phyloP scores from a whole-genome alignment of 1,140 invertebrate species.

The Hermatobates lingyangjiaoensis region DNA sequence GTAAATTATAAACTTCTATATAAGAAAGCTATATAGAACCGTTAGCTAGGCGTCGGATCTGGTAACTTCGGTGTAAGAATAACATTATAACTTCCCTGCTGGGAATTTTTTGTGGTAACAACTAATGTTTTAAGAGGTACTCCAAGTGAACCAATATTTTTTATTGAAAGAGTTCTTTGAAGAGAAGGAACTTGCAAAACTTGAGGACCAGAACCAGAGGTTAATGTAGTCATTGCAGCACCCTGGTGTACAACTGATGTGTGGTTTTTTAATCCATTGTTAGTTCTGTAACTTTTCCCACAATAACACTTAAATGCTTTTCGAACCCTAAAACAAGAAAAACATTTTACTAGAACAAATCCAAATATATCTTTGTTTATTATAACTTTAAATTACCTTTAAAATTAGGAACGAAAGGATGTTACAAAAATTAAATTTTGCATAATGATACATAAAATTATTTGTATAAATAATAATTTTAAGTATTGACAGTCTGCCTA shows the following conservation, averaged over 20 bases:
- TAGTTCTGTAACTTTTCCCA: constrained; percentile 63
- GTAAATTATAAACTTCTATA: too few relatives aligned
- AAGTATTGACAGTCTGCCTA: too few relatives aligned
- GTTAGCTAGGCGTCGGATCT: background rate
- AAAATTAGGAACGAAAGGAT: background rate
- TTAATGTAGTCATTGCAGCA: constrained; percentile 16
- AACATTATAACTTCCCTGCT: background rate
- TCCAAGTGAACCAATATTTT: constrained; percentile 18
- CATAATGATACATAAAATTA: too few relatives aligned
- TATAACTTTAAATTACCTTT: background rate
- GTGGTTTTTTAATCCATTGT: constrained; percentile 53
- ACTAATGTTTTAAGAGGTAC: constrained; percentile 20
- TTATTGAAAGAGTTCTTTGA: constrained; percentile 17
- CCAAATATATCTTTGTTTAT: too few relatives aligned
- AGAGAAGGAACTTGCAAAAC: constrained; percentile 15
- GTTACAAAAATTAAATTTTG: too few relatives aligned
- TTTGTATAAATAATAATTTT: too few relatives aligned
- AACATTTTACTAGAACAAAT: too few relatives aligned
- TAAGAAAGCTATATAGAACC: too few relatives aligned
- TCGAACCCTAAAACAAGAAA: constrained; percentile 39
- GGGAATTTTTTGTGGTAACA: constrained; percentile 12
- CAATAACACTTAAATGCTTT: constrained; percentile 62
- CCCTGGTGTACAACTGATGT: constrained; percentile 34
- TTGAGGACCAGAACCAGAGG: constrained; percentile 16
- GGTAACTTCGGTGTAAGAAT: background rate